These are phyloP conservation scores for Epicampocera succincta DNA, from an alignment of 2,888 invertebrate species.

Conservation along the genomic window DNA sequence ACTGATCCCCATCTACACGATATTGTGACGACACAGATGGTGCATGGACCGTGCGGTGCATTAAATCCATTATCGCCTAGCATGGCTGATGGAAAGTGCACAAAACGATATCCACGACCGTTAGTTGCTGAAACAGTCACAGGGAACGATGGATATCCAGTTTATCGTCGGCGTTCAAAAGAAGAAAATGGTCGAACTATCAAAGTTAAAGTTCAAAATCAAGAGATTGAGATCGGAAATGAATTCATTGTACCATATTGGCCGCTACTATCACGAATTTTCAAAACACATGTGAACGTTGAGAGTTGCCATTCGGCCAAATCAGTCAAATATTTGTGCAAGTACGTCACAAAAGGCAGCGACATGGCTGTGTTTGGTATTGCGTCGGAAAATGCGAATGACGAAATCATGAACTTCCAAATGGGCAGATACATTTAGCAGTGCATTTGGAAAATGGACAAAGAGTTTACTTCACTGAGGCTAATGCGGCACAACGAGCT, in stretches of 20 bases:
- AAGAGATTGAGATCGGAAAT: conserved; percentile 14
- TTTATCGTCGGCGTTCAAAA: conserved; percentile 14
- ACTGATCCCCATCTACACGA: not conserved
- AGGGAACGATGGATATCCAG: not conserved
- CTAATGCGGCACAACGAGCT: conserved; percentile 16
- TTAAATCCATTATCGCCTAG: not conserved
- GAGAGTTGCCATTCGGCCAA: not conserved
- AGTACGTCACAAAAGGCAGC: conserved; percentile 10
- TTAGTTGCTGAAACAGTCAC: conserved; percentile 13
- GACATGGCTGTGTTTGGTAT: conserved; percentile 4
- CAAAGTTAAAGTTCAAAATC: conserved; percentile 19
- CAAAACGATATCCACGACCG: not conserved
- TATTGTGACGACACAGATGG: not conserved
- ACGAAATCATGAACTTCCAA: conserved; percentile 13
- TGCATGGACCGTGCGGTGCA: not conserved
- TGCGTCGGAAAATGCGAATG: not conserved
- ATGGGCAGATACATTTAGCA: conserved; percentile 24
- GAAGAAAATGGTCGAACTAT: conserved; percentile 15
- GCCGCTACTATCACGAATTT: conserved; percentile 21
- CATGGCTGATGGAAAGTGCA: conserved; percentile 2
- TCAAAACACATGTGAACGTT: not conserved
- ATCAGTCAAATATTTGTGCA: conserved; percentile 8
- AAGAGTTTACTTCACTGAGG: conserved; percentile 53
- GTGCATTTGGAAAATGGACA: conserved; percentile 52
- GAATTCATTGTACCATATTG: conserved; percentile 22